Percentiles rank a stretch among this genome's conserved stretches.
phyloP scores from a whole-genome alignment of 2,113 vertebrate genomes.

The Hypocryptadius cinnamomeus region DNA sequence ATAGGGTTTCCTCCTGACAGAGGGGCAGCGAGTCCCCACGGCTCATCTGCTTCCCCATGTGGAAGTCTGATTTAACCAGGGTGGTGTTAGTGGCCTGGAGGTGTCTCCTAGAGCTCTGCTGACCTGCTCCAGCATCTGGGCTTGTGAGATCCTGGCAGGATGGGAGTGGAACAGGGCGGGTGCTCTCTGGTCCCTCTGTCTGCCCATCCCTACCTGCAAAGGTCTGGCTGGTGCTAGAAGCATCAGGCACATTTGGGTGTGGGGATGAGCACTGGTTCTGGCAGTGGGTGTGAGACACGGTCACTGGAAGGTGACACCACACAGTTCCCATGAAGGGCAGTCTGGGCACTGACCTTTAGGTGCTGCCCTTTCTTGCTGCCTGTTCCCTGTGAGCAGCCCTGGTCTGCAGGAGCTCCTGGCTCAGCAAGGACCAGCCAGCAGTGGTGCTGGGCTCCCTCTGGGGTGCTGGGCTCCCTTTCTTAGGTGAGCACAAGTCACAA shows the following conservation, averaged over 20 bases:
- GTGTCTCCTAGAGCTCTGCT: background rate
- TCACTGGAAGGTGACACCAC: background rate
- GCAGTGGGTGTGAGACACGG: background rate
- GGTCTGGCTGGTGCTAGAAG: background rate
- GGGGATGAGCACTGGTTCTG: background rate
- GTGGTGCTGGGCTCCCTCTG: background rate
- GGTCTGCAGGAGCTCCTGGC: background rate
- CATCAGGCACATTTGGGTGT: background rate
- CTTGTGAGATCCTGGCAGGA: background rate
- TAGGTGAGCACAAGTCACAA: background rate
- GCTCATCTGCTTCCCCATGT: background rate
- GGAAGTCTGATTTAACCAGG: background rate
- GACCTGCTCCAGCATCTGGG: background rate
- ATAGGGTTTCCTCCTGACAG: slow-evolving; percentile 5
- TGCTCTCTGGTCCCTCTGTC: background rate
- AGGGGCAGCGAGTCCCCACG: background rate
- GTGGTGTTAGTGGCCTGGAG: background rate
- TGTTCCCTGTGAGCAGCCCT: fast-evolving
- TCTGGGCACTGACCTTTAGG: background rate
- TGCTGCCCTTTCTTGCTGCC: background rate
- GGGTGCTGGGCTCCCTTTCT: background rate
- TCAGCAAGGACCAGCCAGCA: background rate
- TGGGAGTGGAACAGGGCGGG: background rate
- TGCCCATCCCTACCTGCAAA: background rate
- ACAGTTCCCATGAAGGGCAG: background rate